phyloP scores from a whole-genome alignment of 1,140 invertebrate species.

The Procambarus virginalis region DNA sequence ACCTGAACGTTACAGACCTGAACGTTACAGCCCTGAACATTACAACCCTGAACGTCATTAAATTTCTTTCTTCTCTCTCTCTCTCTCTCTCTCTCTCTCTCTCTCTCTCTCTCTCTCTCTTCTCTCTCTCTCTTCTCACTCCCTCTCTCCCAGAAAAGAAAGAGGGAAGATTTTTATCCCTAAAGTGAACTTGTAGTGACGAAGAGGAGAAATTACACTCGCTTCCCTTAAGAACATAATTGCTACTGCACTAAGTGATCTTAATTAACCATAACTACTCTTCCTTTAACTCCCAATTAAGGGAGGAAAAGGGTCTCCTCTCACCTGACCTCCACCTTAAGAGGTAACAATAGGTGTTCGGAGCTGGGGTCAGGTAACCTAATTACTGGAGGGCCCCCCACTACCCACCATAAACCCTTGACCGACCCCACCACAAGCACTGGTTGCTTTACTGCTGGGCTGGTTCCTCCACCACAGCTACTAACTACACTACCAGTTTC shows the following conservation, averaged over 20 bases:
- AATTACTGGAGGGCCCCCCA: conserved; percentile 3
- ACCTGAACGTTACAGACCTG: no score
- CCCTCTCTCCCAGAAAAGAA: no score
- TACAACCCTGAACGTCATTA: no score
- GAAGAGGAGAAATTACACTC: background rate
- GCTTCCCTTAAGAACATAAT: background rate
- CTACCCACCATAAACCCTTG: conserved; percentile 5
- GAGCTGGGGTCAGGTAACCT: conserved; percentile 18
- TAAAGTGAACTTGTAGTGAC: background rate
- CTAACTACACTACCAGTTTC: no score
- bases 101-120: no score
- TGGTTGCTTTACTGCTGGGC: no score
- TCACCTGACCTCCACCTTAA: background rate
- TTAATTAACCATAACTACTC: conserved; percentile 8
- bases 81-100: no score
- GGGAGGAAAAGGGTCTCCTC: background rate
- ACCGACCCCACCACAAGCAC: background rate
- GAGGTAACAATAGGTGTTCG: background rate
- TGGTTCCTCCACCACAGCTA: background rate
- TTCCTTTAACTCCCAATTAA: conserved; percentile 25
- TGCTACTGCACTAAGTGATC: conserved; percentile 22
- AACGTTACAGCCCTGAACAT: no score
- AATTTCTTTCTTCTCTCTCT: no score
- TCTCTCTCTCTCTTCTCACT: no score
- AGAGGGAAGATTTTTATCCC: no score